These are phyloP conservation scores for Sebastes miniatus DNA, from an alignment of 2,797 vertebrate species.

Conservation along the genomic window DNA sequence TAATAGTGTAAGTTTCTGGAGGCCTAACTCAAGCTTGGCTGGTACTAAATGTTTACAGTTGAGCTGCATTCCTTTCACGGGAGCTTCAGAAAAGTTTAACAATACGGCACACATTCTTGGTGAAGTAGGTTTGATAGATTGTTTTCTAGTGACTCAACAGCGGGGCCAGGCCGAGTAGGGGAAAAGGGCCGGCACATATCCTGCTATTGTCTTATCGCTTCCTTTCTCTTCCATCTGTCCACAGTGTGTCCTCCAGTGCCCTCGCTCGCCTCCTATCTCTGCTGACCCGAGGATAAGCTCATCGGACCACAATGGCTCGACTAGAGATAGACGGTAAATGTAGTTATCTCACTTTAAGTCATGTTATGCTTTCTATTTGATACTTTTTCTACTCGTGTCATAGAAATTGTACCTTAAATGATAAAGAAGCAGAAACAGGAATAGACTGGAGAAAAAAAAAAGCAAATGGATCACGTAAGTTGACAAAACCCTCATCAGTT, in stretches of 20 bases:
- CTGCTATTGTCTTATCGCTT: constrained; percentile 73
- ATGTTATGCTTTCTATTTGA: neutral
- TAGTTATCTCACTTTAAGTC: constrained; percentile 9
- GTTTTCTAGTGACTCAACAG: constrained; percentile 57
- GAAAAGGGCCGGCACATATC: constrained; percentile 62
- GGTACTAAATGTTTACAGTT: constrained; percentile 17
- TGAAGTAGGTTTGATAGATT: constrained; percentile 29
- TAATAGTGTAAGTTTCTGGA: neutral
- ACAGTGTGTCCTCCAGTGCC: constrained; percentile 62
- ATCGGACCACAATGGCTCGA: constrained; percentile 42
- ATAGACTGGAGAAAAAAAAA: neutral
- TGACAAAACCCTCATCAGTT: constrained; percentile 83
- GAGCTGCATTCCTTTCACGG: constrained; percentile 39
- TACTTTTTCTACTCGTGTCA: neutral
- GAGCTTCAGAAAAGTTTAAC: constrained; percentile 24
- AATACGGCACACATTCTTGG: constrained; percentile 17
- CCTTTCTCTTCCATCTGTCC: constrained; percentile 76
- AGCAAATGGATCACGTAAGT: constrained; percentile 16
- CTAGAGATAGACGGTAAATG: constrained; percentile 31
- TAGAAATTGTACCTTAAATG: neutral
- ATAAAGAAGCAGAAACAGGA: neutral
- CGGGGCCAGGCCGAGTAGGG: constrained; percentile 34
- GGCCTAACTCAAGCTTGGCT: neutral
- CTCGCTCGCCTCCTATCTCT: constrained; percentile 38
- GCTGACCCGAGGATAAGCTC: constrained; percentile 56